These are phyloP conservation scores for Sthenelais limicola DNA, from an alignment of 2,888 invertebrate genomes.

Conservation along the genomic window DNA sequence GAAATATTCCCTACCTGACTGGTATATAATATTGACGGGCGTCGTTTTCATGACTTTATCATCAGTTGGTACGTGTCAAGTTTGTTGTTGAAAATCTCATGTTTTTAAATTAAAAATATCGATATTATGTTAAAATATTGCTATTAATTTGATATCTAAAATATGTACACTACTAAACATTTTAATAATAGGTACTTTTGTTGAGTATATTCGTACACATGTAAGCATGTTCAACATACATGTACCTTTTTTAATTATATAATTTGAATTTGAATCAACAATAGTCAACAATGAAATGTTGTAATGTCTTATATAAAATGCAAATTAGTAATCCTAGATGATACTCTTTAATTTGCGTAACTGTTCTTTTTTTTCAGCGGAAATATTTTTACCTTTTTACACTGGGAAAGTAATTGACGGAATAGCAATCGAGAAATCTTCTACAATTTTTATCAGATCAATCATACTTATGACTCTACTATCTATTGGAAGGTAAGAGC, in stretches of 20 bases:
- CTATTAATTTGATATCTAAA: no score
- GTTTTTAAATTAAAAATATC: no score
- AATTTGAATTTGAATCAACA: no score
- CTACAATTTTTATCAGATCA: conserved; percentile 61
- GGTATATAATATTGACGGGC: conserved; percentile 52
- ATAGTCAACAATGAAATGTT: no score
- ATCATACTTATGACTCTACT: conserved; percentile 60
- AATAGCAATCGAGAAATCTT: conserved; percentile 69
- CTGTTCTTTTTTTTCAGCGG: conserved; percentile 60
- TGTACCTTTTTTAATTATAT: no score
- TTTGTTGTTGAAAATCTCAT: background rate
- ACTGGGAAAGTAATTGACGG: conserved; percentile 72
- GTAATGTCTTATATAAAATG: no score
- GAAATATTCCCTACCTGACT: conserved; percentile 57
- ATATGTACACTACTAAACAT: no score
- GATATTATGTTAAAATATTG: no score
- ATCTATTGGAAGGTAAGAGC: conserved; percentile 56
- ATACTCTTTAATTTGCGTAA: conserved; percentile 8
- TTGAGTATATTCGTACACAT: no score
- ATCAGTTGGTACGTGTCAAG: conserved; percentile 55
- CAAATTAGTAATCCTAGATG: background rate
- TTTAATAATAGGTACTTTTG: no score
- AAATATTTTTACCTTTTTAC: conserved; percentile 72
- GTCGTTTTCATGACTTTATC: conserved; percentile 51
- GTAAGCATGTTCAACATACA: no score